Percentiles rank a stretch among this genome's conserved stretches.
Evolutionary conservation across 2,113 vertebrate species (phyloP).

Genomic region (Saccopteryx leptura): DNA sequence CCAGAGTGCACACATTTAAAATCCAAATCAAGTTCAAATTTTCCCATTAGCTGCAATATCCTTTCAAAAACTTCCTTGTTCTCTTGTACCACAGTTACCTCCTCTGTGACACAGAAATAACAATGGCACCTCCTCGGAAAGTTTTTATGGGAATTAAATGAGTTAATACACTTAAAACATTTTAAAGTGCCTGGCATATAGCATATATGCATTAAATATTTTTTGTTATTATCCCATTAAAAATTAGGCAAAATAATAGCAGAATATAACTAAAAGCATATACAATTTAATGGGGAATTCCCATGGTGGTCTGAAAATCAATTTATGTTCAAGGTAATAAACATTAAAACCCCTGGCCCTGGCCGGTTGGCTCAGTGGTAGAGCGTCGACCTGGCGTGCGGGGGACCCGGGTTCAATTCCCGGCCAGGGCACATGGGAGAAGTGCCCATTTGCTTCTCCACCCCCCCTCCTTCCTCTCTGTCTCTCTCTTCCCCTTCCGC

Average conservation of each 20-base stretch:
- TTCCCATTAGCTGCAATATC: neutral
- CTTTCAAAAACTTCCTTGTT: neutral
- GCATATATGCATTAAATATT: neutral
- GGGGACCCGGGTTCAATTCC: too few relatives aligned
- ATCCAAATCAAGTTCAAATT: neutral
- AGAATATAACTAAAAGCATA: neutral
- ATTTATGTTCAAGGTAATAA: neutral
- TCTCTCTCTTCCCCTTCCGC: too few relatives aligned
- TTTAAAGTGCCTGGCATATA: neutral
- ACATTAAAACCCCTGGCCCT: neutral
- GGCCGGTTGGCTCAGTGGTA: too few relatives aligned
- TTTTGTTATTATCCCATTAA: neutral
- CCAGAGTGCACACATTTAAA: neutral
- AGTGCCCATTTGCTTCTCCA: too few relatives aligned
- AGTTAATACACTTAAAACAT: neutral
- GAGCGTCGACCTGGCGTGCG: too few relatives aligned
- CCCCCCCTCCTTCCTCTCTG: too few relatives aligned
- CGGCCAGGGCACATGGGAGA: too few relatives aligned
- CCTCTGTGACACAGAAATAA: neutral
- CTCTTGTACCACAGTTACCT: neutral
- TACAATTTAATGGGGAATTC: neutral
- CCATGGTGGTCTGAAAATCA: neutral
- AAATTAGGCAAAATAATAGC: neutral
- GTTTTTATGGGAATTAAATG: neutral
- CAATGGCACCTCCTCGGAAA: neutral